Evolutionary conservation across 2,113 vertebrate species (phyloP).

Genomic region (Ondatra zibethicus): DNA sequence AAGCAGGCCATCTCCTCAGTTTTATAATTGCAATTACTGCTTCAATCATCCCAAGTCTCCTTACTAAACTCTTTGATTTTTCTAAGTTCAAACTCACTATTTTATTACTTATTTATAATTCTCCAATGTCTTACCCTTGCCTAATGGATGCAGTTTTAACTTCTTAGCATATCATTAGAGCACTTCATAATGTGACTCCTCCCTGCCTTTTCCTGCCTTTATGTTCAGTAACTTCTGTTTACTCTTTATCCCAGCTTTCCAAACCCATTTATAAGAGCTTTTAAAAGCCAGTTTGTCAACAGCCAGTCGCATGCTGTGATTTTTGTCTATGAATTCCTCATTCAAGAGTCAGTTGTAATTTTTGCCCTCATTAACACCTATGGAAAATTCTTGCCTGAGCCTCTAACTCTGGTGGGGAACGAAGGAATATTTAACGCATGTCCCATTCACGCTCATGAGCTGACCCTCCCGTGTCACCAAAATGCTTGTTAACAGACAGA

Average conservation of each 20-base stretch:
- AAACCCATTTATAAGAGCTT: not conserved
- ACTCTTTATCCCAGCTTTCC: not conserved
- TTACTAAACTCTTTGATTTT: not conserved
- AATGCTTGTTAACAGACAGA: not conserved
- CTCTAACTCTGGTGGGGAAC: not conserved
- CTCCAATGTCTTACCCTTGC: not conserved
- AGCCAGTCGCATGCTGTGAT: not conserved
- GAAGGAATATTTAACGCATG: not conserved
- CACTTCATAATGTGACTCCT: not conserved
- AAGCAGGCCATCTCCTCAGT: not conserved
- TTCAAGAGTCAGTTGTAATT: not conserved
- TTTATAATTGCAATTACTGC: not conserved
- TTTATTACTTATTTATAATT: not conserved
- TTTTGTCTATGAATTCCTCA: not conserved
- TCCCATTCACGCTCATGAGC: not conserved
- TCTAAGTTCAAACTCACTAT: not conserved
- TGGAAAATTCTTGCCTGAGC: not conserved
- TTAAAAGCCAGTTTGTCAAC: not conserved
- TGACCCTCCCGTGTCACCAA: not conserved
- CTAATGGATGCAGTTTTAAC: not conserved
- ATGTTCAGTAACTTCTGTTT: not conserved
- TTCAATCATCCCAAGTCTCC: not conserved
- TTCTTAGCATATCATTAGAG: not conserved
- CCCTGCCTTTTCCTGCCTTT: not conserved
- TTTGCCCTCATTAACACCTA: not conserved